These are phyloP conservation scores for Notechis scutatus DNA, from an alignment of 2,113 vertebrate species.

Conservation along the genomic window DNA sequence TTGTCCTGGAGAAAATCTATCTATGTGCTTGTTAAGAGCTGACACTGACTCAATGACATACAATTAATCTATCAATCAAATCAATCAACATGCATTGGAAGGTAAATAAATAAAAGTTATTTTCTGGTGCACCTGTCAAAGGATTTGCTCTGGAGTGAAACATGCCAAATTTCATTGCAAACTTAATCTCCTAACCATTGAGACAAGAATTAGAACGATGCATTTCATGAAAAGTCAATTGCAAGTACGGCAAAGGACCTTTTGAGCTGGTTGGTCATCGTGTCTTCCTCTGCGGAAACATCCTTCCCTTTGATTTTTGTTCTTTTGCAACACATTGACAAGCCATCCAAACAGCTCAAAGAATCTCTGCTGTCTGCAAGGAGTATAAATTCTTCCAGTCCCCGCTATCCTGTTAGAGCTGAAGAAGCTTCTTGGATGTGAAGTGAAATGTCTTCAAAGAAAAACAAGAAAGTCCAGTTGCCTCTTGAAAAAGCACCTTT, in stretches of 20 bases:
- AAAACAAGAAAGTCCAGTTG: too few species aligned
- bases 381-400: too few species aligned
- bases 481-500: too few species aligned
- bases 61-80: neutral
- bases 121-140: neutral
- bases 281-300: neutral
- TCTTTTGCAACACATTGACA: neutral
- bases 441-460: too few species aligned
- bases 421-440: too few species aligned
- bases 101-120: neutral
- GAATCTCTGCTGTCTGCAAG: neutral
- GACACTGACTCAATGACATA: neutral
- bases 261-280: neutral
- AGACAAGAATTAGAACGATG: neutral
- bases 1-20: neutral
- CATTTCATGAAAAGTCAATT: neutral
- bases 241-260: neutral
- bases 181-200: neutral
- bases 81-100: neutral
- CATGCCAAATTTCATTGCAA: neutral
- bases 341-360: neutral
- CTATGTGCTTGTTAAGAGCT: neutral
- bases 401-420: too few species aligned
- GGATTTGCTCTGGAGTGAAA: neutral
- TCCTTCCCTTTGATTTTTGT: neutral